These are phyloP conservation scores for Crocodylus rhombifer DNA, from an alignment of 2,797 vertebrate genomes.

Conservation along the genomic window DNA sequence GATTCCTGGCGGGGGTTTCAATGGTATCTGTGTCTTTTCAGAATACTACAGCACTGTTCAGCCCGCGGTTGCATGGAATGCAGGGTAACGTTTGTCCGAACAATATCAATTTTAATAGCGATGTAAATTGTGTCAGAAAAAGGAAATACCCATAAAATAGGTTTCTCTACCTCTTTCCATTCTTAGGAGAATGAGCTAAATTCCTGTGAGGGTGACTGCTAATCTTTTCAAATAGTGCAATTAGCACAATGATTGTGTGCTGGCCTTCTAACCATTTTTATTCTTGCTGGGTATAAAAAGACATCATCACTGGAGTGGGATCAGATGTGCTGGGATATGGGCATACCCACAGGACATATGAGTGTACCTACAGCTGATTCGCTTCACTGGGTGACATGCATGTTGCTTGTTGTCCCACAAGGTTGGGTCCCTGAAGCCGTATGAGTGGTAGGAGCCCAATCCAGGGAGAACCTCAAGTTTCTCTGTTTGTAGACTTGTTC, in stretches of 20 bases:
- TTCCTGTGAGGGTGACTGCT: not conserved
- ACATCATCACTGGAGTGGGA: too few species aligned
- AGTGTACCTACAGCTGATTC: too few species aligned
- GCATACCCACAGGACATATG: too few species aligned
- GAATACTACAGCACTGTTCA: not conserved
- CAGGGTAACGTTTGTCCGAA: not conserved
- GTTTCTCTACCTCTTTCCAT: not conserved
- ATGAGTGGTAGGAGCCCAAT: too few species aligned
- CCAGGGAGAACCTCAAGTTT: too few species aligned
- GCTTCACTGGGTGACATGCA: too few species aligned
- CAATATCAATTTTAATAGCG: not conserved
- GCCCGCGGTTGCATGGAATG: not conserved
- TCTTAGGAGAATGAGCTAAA: not conserved
- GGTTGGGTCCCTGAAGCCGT: too few species aligned
- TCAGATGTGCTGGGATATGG: too few species aligned
- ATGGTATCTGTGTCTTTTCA: not conserved
- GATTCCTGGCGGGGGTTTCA: not conserved
- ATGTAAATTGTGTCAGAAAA: not conserved
- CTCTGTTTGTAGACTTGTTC: too few species aligned
- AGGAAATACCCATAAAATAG: not conserved
- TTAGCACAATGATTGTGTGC: not conserved
- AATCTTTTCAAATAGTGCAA: not conserved
- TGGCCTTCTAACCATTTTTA: not conserved
- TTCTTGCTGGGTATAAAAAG: too few species aligned
- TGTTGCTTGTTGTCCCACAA: too few species aligned